Evolutionary conservation across 2,113 vertebrate species (phyloP).

Genomic region (Leptosomus discolor): DNA sequence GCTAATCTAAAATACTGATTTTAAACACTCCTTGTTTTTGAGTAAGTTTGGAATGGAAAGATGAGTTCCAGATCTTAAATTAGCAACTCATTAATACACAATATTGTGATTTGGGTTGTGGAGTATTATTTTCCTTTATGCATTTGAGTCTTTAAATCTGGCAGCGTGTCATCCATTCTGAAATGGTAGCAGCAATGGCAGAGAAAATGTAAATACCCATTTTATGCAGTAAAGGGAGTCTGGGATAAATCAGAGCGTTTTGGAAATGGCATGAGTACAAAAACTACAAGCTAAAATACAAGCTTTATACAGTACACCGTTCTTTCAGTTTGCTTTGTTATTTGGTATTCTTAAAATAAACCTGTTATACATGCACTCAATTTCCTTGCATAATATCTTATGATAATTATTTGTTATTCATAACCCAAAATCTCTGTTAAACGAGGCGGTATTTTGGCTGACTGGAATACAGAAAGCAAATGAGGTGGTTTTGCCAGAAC

Average conservation of each 20-base stretch:
- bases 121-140: background rate
- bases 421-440: constrained; percentile 4
- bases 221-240: constrained; percentile 15
- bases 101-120: background rate
- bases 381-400: background rate
- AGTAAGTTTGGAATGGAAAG: background rate
- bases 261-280: constrained; percentile 40
- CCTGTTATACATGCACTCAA: background rate
- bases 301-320: background rate
- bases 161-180: constrained; percentile 20
- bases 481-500: background rate
- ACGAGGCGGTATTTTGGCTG: background rate
- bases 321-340: constrained; percentile 27
- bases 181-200: constrained; percentile 6
- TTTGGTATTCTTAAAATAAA: constrained; percentile 52
- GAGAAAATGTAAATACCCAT: constrained; percentile 39
- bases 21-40: background rate
- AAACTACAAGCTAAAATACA: constrained; percentile 3
- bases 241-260: constrained; percentile 38
- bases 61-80: background rate
- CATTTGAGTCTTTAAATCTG: background rate
- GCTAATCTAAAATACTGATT: background rate
- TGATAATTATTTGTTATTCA: constrained; percentile 21
- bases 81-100: background rate
- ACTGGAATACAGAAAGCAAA: background rate